Base-by-base conservation (phyloP, 2,888 invertebrate species). In the Onchidella celtica region DNA sequence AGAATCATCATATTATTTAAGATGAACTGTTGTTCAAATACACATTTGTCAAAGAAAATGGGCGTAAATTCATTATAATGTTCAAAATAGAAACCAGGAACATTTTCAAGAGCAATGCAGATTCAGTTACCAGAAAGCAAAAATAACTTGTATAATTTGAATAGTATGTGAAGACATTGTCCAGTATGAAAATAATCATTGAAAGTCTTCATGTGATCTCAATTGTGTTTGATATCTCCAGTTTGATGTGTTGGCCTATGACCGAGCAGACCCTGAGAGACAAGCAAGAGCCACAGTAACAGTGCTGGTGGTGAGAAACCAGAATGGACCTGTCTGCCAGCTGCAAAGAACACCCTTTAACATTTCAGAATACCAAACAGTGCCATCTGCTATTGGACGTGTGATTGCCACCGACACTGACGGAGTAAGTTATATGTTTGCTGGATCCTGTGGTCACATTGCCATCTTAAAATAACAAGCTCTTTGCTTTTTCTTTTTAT, bases 301-400 rank as follows among this genome's bases (percentile, higher is more conserved):
- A 0, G 85, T 92, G 3, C 69, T 70, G 34, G 90, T 92, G 2
- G 84, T 57, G 1, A 87, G 90, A 24, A 92, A 92, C 80, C 88
- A 86, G 73, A 74, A 84, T 57, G 83, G 83, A 2, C 90, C 90
- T 24, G 76, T 83, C 3, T 89, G 89, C 75, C 59, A 24, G 3
- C 61, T 55, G 0, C 68, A 47, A 24, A n/a, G 32, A 2, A 87
- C 84, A 69, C 21, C 29, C 2, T 74, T 77, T 1, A 83, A 77
- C 14, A 87, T 85, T 27, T 40, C 83, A 2, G 89, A 89, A 69
- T 84, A 85, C 32, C 32, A 80, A n/a, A 47, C 69, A 3, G 76
- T 88, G 2, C 88, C 86, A 6, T 38, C 74, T 3, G n/a, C 79
- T 29, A 79, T 88, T 21, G 55, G 70, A 9, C 65, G 59, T 21